Evolutionary conservation across 2,797 vertebrate species (phyloP), one percentile per base, ranked within the genome.

Genomic region (Emydoidea blandingii): DNA sequence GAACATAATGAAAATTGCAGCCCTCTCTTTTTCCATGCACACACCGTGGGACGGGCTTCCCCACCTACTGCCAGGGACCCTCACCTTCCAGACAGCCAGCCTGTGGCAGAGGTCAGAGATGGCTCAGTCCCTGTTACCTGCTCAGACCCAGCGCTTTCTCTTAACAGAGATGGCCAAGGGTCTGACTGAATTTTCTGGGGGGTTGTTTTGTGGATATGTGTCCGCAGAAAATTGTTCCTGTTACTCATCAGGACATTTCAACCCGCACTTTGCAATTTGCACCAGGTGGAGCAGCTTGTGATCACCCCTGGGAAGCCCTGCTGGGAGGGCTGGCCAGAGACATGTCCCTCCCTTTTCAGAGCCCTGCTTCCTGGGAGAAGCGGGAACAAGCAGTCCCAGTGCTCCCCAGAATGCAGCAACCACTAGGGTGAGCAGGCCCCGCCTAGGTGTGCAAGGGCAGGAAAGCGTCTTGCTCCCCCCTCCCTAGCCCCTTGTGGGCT

Each of bases 11-110:
- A 81, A 72, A 37, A n/a, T 19, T 65, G 47, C 47, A 78, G 29
- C 72, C 88, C 88, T 76, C 59, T 92, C 31, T 89, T 91, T 86
- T 90, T 86, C 53, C 56, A 34, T 82, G 80, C 21, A 93, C 81
- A 84, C 25, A 80, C 34, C 79, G 6, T 3, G 19, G 15, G 23
- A 79, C 50, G 86, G 88, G 2, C 37, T 0, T 2, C 19, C 53
- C 44, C 59, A 89, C 15, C 5, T 87, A 12, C 49, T 47, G 44
- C 4, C 31, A 68, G 25, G 44, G 72, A 85, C 44, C 37, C 81
- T 9, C 15, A 18, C 8, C 12, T 27, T 9, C 27, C 82, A 18
- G 8, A 16, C 74, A 78, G 74, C 14, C 27, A 49, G 74, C 44
- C 44, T 47, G 44, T 7, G 12, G 14, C 25, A 27, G 74, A 7